phyloP scores from a whole-genome alignment of 2,797 vertebrate species.

The Agapornis canus region DNA sequence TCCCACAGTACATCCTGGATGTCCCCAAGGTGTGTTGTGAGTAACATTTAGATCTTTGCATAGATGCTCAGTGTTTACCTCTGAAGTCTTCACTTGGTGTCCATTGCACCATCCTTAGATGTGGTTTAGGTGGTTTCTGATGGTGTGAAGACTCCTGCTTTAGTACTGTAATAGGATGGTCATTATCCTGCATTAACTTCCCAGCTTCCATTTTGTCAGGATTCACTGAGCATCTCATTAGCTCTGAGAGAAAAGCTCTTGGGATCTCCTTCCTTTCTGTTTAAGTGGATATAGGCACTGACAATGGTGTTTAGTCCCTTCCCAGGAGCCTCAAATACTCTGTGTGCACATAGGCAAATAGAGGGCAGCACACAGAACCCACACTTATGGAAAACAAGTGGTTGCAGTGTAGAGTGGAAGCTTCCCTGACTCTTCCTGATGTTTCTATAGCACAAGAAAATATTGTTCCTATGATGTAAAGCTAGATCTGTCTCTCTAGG shows the following conservation, averaged over 20 bases:
- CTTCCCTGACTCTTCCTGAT: not conserved
- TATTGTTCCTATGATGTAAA: not conserved
- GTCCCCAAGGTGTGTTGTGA: conserved; percentile 76
- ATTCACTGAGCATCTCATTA: not conserved
- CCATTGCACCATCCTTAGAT: not conserved
- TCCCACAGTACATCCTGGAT: conserved; percentile 81
- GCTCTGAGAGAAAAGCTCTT: not conserved
- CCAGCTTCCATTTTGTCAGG: not conserved
- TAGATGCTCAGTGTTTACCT: not conserved
- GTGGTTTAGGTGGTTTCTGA: not conserved
- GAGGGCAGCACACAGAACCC: not conserved
- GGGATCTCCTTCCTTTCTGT: not conserved
- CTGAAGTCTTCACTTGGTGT: not conserved
- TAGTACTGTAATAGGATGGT: not conserved
- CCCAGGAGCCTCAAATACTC: not conserved
- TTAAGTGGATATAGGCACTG: not conserved
- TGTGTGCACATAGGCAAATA: not conserved
- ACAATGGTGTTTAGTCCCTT: not conserved
- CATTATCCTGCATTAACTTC: not conserved
- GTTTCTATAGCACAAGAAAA: not conserved
- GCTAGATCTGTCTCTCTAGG: not conserved
- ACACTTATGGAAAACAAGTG: not conserved
- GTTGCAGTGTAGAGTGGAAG: not conserved
- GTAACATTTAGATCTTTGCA: not conserved
- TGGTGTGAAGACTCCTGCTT: not conserved